Conservation (phyloP, 2,888 invertebrate species). For the Hipparchia semele region DNA sequence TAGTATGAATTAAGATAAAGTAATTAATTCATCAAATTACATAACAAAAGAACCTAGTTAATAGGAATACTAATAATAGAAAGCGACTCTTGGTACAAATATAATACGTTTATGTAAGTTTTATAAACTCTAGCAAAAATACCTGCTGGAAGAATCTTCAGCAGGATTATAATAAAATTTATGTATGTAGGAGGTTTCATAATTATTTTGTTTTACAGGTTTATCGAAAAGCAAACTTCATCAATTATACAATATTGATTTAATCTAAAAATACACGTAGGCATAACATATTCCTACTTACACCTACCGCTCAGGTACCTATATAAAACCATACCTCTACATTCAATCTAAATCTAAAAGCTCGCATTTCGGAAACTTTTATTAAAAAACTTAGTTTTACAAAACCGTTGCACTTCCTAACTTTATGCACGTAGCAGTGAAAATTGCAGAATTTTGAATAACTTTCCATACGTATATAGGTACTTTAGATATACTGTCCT, state of each 20-base stretch:
- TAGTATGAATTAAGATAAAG: no score
- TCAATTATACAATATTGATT: conserved; percentile 32
- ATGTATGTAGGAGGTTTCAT: background rate
- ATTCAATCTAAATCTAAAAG: background rate
- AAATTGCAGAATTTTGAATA: conserved; percentile 6
- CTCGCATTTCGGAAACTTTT: conserved; percentile 23
- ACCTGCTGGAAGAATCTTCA: no score
- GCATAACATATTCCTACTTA: background rate
- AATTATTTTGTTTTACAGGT: background rate
- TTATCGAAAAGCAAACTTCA: conserved; percentile 11
- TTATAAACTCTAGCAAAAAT: no score
- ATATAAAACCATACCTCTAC: background rate
- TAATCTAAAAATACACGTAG: conserved; percentile 27
- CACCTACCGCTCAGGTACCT: background rate
- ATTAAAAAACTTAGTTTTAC: conserved; percentile 34
- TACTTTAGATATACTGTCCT: no score
- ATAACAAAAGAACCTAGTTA: no score
- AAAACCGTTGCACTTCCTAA: conserved; percentile 16
- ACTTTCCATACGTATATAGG: background rate
- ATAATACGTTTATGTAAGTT: no score
- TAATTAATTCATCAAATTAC: no score
- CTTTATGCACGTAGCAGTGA: background rate
- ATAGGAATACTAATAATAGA: no score
- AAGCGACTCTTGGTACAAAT: no score
- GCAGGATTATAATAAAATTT: no score